Evolutionary conservation across 2,113 vertebrate species (phyloP).

Genomic region (Plecturocebus donacophilus): DNA sequence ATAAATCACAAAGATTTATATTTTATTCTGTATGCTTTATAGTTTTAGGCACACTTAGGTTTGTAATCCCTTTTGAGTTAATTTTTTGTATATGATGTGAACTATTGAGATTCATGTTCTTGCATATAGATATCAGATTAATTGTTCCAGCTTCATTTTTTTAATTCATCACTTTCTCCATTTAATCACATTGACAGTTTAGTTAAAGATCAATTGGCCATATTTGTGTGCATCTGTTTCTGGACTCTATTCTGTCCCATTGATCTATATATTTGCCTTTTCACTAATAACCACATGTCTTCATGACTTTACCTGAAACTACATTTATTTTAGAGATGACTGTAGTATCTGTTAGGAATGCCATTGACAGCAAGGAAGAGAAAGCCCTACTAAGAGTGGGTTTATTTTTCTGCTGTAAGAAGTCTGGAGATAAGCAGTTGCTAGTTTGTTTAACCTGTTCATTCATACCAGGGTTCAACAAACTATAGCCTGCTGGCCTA

Average conservation of each 20-base stretch:
- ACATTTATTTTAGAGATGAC: conserved; percentile 44
- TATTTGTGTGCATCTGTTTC: neutral
- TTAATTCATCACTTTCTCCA: neutral
- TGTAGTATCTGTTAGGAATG: conserved; percentile 4
- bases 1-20: neutral
- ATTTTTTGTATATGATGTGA: neutral
- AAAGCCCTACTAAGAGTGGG: neutral
- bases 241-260: neutral
- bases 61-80: neutral
- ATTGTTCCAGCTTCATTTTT: neutral
- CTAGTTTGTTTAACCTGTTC: neutral
- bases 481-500: neutral
- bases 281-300: neutral
- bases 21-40: neutral
- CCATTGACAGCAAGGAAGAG: neutral
- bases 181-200: neutral
- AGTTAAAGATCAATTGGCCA: neutral
- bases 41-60: neutral
- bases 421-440: neutral
- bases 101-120: neutral
- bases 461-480: neutral
- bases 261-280: neutral
- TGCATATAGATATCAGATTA: neutral
- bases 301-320: neutral
- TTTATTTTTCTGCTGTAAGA: conserved; percentile 25